Conservation (phyloP, 2,113 vertebrate species). For the Peucedramus taeniatus region DNA sequence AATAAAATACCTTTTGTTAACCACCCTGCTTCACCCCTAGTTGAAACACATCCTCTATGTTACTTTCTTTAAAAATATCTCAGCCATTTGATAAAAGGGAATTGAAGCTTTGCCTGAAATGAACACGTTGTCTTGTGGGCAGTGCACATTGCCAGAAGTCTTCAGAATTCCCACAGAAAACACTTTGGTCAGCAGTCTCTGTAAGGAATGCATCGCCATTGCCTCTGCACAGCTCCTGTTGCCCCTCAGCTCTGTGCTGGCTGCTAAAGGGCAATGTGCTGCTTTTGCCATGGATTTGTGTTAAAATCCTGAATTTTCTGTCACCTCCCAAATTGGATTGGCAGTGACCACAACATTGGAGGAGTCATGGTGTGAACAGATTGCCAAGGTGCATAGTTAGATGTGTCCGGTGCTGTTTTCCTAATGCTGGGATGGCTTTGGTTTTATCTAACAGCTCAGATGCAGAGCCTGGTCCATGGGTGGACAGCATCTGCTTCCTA, state of each 20-base stretch:
- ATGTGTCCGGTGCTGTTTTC: accelerated
- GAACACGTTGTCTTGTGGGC: too few species aligned
- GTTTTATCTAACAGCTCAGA: not conserved
- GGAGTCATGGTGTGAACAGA: accelerated
- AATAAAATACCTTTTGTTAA: not conserved
- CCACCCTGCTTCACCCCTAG: accelerated
- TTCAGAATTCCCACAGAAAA: not conserved
- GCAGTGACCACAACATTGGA: accelerated
- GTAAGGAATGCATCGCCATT: accelerated
- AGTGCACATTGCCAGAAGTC: accelerated
- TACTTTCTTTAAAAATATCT: not conserved
- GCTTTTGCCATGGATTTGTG: not conserved
- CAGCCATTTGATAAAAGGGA: not conserved
- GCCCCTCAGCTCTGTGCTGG: not conserved
- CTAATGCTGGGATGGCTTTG: accelerated
- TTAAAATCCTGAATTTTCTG: not conserved
- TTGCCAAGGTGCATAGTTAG: accelerated
- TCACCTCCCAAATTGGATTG: accelerated
- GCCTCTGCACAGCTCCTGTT: not conserved
- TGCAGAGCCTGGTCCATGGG: not conserved
- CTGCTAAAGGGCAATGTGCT: not conserved
- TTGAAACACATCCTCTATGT: not conserved
- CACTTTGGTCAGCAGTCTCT: not conserved
- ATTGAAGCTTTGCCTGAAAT: not conserved
- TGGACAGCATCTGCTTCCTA: not conserved